Evolutionary conservation across 2,113 vertebrate genomes (phyloP).

Genomic region (Pan troglodytes): NHGRI_mPanTro3-v2.1_pri NC_072410.2:45608001-45608500

Average conservation of each 20-base stretch:
- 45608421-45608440: constrained; percentile 22
- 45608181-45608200: not conserved
- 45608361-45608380: constrained; percentile 45
- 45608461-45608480: constrained; percentile 3
- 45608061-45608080: not conserved
- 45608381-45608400: constrained; percentile 53
- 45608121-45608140: not conserved
- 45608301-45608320: constrained; percentile 28
- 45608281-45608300: constrained; percentile 8
- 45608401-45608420: constrained; percentile 49
- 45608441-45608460: constrained; percentile 54
- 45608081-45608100: not conserved
- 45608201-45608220: not conserved
- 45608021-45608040: no score
- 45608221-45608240: not conserved
- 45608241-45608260: not conserved
- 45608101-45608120: not conserved
- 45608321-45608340: constrained; percentile 14
- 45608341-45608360: constrained; percentile 36
- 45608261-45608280: constrained; percentile 9
- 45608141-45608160: not conserved
- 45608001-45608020: no score
- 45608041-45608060: not conserved
- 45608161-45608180: not conserved
- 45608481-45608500: constrained; percentile 14